Base-by-base conservation (phyloP, 2,797 vertebrate genomes). In the Phyllotis vaccarum region DNA sequence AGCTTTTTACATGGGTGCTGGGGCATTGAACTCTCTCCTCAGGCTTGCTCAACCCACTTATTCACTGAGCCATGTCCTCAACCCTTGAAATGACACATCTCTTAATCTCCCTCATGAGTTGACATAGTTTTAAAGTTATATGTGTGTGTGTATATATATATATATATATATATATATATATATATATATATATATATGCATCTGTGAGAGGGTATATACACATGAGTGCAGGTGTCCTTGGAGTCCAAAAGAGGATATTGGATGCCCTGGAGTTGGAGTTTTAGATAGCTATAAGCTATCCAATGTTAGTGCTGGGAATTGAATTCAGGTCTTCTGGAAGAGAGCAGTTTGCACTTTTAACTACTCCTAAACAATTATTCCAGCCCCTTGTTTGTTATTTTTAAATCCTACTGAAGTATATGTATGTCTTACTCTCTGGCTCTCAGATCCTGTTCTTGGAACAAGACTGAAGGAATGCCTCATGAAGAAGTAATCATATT, bases 401-500 rank as follows among this genome's bases (percentile, higher is more conserved):
- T 94, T 88, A 93, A 90, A 90, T n/a, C 46, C 80, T 93, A 24
- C 80, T 58, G 72, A 90, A 79, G 56, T 86, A 40, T 79, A 40
- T 31, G 87, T 34, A 21, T 79, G 76, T 14, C 31, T 86, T 75
- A 13, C 74, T 68, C 68, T 46, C 85, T 81, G 80, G 56, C 79
- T 90, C 94, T 93, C 72, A 90, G 74, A 85, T 66, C 88, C 58
- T 76, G 85, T 75, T 93, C 90, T 85, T 94, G 95, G 82, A 94
- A 90, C 21, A 12, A 96, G 90, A 87, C 64, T 16, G 64, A 89
- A 95, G 93, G 70, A 96, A 90, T 64, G 52, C 83, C 96, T 72
- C 75, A 43, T 62, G 83, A 92, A 92, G 85, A 79, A 97, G 92
- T 92, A 89, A 96, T 93, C 80, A 34, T 80, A 68, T 82, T 95